phyloP scores from a whole-genome alignment of 1,140 invertebrate genomes.

The Drosophila sturtevanti region DNA sequence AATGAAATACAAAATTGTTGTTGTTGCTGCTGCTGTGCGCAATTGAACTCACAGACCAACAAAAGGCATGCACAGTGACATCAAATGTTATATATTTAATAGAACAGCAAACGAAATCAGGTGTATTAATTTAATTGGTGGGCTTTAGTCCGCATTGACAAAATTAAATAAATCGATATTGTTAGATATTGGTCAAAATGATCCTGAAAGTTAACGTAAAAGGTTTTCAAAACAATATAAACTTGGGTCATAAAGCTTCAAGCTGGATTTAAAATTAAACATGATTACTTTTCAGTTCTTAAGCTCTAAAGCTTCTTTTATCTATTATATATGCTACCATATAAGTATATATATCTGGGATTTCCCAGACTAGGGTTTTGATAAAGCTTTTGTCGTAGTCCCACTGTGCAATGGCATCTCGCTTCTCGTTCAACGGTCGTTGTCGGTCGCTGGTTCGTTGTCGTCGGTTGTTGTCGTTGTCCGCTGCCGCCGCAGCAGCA shows the following conservation, averaged over 20 bases:
- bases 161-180: no score
- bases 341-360: background rate
- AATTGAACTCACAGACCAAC: slow-evolving; percentile 64
- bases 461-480: slow-evolving; percentile 44
- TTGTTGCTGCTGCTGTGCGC: slow-evolving; percentile 60
- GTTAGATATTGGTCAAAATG: no score
- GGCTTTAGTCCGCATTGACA: no score
- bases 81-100: background rate
- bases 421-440: slow-evolving; percentile 35
- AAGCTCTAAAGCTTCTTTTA: no score
- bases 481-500: slow-evolving; percentile 37
- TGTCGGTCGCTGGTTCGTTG: slow-evolving; percentile 29
- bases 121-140: background rate
- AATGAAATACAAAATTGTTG: slow-evolving; percentile 56
- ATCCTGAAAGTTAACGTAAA: no score
- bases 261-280: no score
- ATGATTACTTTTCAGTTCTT: no score
- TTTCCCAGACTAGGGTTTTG: background rate
- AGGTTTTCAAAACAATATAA: no score
- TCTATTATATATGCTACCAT: background rate
- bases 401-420: slow-evolving; percentile 42
- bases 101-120: background rate
- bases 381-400: background rate
- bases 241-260: no score
- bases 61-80: slow-evolving; percentile 28